Evolutionary conservation across 2,888 invertebrate species (phyloP).

Genomic region (Cybosia mesomella): DNA sequence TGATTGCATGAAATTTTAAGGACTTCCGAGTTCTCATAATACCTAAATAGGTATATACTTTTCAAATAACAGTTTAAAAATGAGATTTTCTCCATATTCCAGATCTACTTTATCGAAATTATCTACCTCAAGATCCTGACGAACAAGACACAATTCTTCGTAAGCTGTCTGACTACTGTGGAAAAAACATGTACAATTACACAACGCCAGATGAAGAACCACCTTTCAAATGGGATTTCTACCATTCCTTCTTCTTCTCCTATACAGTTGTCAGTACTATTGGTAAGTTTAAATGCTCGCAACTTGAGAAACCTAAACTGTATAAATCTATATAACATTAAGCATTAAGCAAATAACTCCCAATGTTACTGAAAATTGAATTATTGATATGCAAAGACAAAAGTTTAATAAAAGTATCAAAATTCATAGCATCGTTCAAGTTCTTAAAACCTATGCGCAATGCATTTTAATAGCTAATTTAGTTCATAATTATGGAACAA

Average conservation of each 20-base stretch:
- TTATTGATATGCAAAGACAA: background rate
- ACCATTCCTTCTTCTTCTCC: constrained; percentile 96
- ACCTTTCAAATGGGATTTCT: constrained; percentile 94
- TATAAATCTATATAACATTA: background rate
- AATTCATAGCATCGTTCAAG: constrained; percentile 5
- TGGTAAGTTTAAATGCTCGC: constrained; percentile 83
- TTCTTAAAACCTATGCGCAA: background rate
- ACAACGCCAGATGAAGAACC: constrained; percentile 88
- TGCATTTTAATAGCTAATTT: background rate
- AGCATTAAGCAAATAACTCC: background rate
- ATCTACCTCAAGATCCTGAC: constrained; percentile 84
- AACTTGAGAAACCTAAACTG: no score
- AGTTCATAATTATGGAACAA: background rate
- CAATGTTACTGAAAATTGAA: background rate
- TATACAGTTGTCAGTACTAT: constrained; percentile 97
- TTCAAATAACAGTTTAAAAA: background rate
- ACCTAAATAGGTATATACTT: no score
- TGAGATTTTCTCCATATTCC: constrained; percentile 60
- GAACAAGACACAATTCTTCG: constrained; percentile 87
- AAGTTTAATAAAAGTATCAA: background rate
- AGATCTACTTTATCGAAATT: constrained; percentile 88
- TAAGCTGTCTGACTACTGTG: constrained; percentile 91
- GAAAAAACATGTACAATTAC: constrained; percentile 90
- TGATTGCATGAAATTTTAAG: no score
- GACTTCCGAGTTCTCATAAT: background rate